These are phyloP conservation scores for Sialia sialis DNA, from an alignment of 2,113 vertebrate species.

Conservation along the genomic window DNA sequence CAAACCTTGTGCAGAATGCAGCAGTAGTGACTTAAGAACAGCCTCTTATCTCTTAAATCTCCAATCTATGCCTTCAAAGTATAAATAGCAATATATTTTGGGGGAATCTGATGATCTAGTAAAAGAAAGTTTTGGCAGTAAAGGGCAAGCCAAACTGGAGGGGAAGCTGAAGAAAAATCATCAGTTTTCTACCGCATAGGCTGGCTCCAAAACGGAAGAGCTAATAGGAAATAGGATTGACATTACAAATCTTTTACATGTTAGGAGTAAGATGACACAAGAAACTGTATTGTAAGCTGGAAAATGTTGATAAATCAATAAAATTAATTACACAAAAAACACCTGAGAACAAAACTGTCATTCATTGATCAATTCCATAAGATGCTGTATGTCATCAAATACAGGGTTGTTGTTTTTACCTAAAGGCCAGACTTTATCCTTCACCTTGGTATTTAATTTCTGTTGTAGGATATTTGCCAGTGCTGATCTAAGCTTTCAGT, in stretches of 20 bases:
- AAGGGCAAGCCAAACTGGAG: neutral
- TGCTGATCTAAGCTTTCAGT: neutral
- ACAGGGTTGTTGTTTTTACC: neutral
- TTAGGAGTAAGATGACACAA: neutral
- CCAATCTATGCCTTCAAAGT: neutral
- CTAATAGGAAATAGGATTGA: neutral
- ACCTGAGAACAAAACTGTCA: neutral
- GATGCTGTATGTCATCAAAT: neutral
- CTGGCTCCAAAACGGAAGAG: neutral
- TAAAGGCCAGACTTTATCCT: neutral
- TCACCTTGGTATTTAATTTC: neutral
- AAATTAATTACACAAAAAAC: neutral
- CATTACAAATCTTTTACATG: neutral
- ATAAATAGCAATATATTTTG: neutral
- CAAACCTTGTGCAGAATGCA: neutral
- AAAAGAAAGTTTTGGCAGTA: neutral
- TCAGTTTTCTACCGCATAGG: neutral
- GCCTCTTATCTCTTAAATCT: neutral
- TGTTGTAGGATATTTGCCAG: neutral
- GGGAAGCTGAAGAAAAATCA: neutral
- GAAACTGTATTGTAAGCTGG: neutral
- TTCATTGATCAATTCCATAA: neutral
- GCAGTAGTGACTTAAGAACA: neutral
- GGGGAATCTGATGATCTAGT: neutral
- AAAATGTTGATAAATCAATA: neutral